Base-by-base conservation (phyloP, 53 echinoderm and acorn worm genomes). In the Arbacia lixula region DNA sequence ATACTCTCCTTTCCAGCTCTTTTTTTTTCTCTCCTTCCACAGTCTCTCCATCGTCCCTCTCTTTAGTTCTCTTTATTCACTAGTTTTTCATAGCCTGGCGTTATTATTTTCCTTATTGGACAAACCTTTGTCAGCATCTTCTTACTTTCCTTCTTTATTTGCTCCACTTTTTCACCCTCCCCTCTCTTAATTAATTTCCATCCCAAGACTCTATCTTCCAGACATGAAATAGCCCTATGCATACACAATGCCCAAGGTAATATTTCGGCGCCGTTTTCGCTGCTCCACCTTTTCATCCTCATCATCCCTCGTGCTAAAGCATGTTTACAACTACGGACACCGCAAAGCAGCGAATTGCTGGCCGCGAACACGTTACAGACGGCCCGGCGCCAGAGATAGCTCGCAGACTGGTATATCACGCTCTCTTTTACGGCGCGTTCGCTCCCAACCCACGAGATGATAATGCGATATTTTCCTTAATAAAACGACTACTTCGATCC, bases 391-490 rank as follows among this genome's bases (percentile, higher is more conserved):
- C 69, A 4, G 40, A 43, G 40, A 69, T 69, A 40, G 69, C 69
- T 69, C 43, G 41, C 69, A 69, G 69, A 42, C 69, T 43, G 14
- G n/a, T n/a, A n/a, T n/a, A n/a, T n/a, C n/a, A 69, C 16, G 69
- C 42, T 43, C 43, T 69, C 46, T 69, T 69, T 69, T 69, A 40
- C 42, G 41, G 69, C 69, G 5, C 69, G n/a, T n/a, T n/a, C n/a
- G n/a, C n/a, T n/a, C n/a, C n/a, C n/a, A n/a, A n/a, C n/a, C n/a
- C 28, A 29, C 42, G 27, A 69, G 43, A 69, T 69, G 41, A 69
- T 69, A 69, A 69, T 69, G 43, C 69, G 69, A 29, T 69, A 69
- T 69, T 69, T 69, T 69, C 43, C 43, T 69, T 69, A 69, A 69
- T 69, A 69, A 69, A 42, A 43, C 14, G 43, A 69, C 25, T 42